Percentiles rank a stretch among this genome's conserved stretches.
Conservation (phyloP, 2,888 invertebrate genomes). For the Xylota sylvarum region DNA sequence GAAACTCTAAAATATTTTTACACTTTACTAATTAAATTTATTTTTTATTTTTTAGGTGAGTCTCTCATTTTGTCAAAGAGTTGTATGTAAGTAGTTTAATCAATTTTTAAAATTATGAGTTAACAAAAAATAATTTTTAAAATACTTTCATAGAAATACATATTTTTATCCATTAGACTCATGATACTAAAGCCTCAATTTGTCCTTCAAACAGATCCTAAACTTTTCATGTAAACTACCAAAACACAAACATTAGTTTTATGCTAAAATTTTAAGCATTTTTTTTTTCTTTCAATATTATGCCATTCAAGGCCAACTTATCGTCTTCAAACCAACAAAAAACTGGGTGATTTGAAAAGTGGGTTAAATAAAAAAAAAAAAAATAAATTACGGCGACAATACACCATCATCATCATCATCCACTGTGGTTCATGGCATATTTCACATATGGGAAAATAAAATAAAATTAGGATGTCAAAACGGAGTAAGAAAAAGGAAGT, state of each 20-base stretch:
- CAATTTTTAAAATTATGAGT: no score
- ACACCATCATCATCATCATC: slow-evolving; percentile 30
- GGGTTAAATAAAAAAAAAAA: slow-evolving; percentile 4
- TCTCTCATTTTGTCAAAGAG: no score
- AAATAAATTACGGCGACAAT: slow-evolving; percentile 23
- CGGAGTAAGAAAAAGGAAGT: slow-evolving; percentile 33
- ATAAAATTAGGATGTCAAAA: slow-evolving; percentile 56
- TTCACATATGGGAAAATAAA: slow-evolving; percentile 39
- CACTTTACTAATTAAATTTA: no score
- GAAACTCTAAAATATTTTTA: no score
- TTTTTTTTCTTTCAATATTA: not conserved
- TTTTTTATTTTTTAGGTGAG: no score
- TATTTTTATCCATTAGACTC: not conserved
- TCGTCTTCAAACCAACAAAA: not conserved
- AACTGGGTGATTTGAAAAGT: slow-evolving; percentile 4
- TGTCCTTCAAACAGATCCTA: slow-evolving; percentile 2
- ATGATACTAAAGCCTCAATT: not conserved
- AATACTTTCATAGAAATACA: no score
- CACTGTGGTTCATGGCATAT: slow-evolving; percentile 28
- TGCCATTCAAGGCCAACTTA: slow-evolving; percentile 21
- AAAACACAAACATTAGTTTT: not conserved
- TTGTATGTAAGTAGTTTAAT: no score
- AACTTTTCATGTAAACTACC: slow-evolving; percentile 19
- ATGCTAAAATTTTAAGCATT: slow-evolving; percentile 17
- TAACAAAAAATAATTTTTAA: no score